Evolutionary conservation across 2,888 invertebrate species (phyloP), one percentile per base, ranked within the genome.

Genomic region (Athrips mouffetella): DNA sequence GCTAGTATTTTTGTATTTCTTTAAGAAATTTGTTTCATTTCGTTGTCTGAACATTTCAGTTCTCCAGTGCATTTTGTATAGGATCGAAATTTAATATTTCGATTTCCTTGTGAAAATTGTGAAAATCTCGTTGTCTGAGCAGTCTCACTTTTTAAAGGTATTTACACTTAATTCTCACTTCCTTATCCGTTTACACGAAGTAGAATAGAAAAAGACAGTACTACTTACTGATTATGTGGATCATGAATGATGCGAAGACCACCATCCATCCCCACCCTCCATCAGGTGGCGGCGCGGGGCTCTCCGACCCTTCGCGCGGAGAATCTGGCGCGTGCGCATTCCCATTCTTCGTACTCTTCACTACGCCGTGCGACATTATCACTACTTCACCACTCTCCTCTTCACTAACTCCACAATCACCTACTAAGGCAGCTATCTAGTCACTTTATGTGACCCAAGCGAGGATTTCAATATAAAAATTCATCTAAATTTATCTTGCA

Each of bases 201-300:
- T 2, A 5, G 30, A 5, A 4, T 5, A 3, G 7, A 35, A 35
- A 2, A 8, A 18, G 16, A 3, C 7, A 33, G 2, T 33, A 15
- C 4, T 8, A 94, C 96, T 95, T 80, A 96, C 96, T 95, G 84
- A 96, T 91, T 62, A 96, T 92, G 86, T 99, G 98, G 65, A 99
- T 96, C 94, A 98, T 94, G 85, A 99, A 98, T 5, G 98, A 98
- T 18, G 95, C 97, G 71, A 97, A 94, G 48, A 97, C 97, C 45
- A 98, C 95, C 81, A 94, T 90, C 96, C 97, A 97, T 0, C 98
- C 98, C 97, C 97, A 98, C 8, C 97, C 98, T 0, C 97, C 97
- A 71, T 97, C 97, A 0, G 96, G 96, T 2, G 95, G 94, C 13
- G 95, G 94, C 52, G 91, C 87, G 50, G 85, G 73, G 53, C 75